phyloP scores from a whole-genome alignment of 2,113 vertebrate genomes.

The Tapirus terrestris region DNA sequence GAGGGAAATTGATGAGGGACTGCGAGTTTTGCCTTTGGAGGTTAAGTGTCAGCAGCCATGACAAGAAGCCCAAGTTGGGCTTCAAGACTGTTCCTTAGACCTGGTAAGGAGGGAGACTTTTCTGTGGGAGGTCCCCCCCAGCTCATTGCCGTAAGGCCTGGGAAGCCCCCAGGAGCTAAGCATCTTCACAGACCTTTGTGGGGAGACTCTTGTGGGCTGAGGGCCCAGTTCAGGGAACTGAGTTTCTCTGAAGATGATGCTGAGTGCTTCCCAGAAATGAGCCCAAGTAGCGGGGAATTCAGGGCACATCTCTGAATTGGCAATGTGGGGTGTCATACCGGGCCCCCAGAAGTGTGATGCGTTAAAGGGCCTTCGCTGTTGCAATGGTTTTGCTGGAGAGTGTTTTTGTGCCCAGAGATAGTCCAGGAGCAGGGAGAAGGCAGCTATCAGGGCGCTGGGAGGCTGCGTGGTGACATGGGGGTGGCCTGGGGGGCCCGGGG shows the following conservation, averaged over 20 bases:
- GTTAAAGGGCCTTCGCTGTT: rapidly evolving
- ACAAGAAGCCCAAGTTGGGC: not conserved
- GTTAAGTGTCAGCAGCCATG: not conserved
- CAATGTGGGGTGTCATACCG: rapidly evolving
- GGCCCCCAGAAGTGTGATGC: not conserved
- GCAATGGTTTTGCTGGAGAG: not conserved
- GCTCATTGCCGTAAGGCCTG: not conserved
- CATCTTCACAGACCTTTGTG: not conserved
- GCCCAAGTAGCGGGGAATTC: not conserved
- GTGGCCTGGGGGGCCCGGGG: not conserved
- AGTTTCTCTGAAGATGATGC: conserved; percentile 21
- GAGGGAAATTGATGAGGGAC: not conserved
- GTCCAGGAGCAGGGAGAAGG: not conserved
- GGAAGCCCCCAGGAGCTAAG: conserved; percentile 7
- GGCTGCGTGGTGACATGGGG: not conserved
- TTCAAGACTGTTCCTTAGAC: not conserved
- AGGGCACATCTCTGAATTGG: not conserved
- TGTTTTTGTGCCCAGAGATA: not conserved
- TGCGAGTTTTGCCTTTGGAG: not conserved
- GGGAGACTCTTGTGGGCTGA: conserved; percentile 13
- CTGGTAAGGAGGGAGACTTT: not conserved
- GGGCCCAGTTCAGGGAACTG: conserved; percentile 14
- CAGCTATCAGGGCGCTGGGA: not conserved
- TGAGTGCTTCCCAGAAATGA: conserved; percentile 50
- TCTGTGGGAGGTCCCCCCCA: not conserved